Evolutionary conservation across 2,797 vertebrate genomes (phyloP).

Genomic region (Melanotaenia nigrans): DNA sequence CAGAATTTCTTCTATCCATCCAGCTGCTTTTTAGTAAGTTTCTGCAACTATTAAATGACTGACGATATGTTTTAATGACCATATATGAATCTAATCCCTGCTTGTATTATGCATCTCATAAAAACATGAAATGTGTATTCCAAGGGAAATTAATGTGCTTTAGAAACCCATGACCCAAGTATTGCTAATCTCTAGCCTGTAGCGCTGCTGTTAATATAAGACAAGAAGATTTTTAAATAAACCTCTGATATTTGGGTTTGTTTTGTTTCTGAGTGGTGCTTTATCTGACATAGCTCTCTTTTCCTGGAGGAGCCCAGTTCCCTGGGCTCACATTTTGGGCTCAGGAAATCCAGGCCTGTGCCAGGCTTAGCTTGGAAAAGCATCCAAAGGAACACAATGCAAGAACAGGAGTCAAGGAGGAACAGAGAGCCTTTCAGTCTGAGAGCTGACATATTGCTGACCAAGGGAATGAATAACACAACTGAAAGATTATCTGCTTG

Average conservation of each 20-base stretch:
- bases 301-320: conserved; percentile 61
- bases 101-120: conserved; percentile 33
- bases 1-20: not conserved
- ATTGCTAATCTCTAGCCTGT: conserved; percentile 67
- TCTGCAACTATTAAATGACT: conserved; percentile 8
- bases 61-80: conserved; percentile 16
- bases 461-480: conserved; percentile 29
- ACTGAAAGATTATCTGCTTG: not conserved
- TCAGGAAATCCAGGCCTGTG: conserved; percentile 74
- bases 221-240: conserved; percentile 71
- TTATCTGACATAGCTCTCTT: conserved; percentile 52
- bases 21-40: not conserved
- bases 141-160: conserved; percentile 55
- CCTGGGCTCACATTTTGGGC: conserved; percentile 62
- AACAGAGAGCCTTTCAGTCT: conserved; percentile 60
- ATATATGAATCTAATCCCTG: conserved; percentile 14
- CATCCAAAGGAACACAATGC: conserved; percentile 61
- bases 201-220: conserved; percentile 71
- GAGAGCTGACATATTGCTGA: conserved; percentile 51
- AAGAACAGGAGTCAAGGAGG: conserved; percentile 34
- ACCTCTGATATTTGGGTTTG: conserved; percentile 72
- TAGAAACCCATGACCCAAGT: conserved; percentile 56
- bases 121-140: conserved; percentile 54
- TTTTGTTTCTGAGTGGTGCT: conserved; percentile 71
- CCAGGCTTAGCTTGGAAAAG: conserved; percentile 73